Percentiles rank a stretch among this genome's conserved stretches.
Conservation (phyloP, 2,888 invertebrate genomes). For the Pimpla rufipes region DNA sequence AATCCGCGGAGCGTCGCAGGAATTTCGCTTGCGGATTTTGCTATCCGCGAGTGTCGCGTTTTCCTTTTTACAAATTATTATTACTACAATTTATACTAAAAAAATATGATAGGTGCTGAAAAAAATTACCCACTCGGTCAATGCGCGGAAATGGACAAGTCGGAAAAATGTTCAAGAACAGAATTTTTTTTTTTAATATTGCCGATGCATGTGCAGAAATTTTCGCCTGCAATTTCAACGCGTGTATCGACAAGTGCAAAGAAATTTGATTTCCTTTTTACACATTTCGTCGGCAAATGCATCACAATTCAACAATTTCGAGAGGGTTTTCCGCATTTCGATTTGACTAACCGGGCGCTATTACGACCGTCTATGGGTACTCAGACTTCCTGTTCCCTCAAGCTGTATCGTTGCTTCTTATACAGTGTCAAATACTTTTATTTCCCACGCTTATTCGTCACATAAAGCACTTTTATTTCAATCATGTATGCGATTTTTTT, state of each 20-base stretch:
- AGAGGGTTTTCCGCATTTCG: background rate
- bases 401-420: conserved; percentile 4
- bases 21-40: background rate
- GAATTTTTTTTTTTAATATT: background rate
- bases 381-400: background rate
- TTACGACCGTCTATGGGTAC: conserved; percentile 12
- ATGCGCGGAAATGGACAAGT: background rate
- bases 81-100: background rate
- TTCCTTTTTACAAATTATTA: background rate
- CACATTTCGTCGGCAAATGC: background rate
- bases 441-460: background rate
- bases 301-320: background rate
- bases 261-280: background rate
- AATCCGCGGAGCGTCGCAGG: background rate
- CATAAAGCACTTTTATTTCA: conserved; percentile 10
- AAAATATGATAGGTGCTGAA: background rate
- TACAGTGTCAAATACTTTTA: conserved; percentile 1
- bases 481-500: conserved; percentile 8
- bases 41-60: background rate
- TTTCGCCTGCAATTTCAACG: no score
- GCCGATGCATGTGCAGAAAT: background rate
- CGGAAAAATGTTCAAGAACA: background rate
- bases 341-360: background rate
- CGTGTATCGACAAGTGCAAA: background rate
- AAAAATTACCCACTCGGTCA: background rate